Evolutionary conservation across 2,113 vertebrate genomes (phyloP), one percentile per base, ranked within the genome.

Genomic region (Dicaeum eximium): DNA sequence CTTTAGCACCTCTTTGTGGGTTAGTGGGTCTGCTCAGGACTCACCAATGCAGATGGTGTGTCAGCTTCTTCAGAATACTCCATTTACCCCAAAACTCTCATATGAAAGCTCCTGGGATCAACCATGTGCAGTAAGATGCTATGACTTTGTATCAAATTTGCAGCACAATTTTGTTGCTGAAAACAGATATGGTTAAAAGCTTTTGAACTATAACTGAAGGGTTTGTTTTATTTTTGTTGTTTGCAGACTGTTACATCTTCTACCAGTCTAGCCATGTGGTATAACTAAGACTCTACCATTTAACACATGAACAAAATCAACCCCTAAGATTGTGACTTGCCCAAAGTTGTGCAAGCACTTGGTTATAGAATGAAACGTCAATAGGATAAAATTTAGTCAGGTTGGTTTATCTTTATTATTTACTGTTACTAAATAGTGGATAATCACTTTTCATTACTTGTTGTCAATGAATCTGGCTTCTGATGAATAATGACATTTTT

Each of bases 111-210:
- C 20, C 35, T 3, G 7, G 16, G 12, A 48, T 73, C 60, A 78
- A 13, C 35, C 57, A 74, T 0, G 0, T 45, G 24, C 0, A 0
- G n/a, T 42, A 75, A 81, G 4, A 37, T 17, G 13, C 51, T 57
- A 35, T 9, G 18, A 62, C 5, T 74, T 67, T 35, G 6, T 38
- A 72, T 40, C 13, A 45, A 86, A 84, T 9, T 50, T 51, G 53
- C 71, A 54, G 35, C 27, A 38, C 11, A 62, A 21, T 54, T 87
- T 77, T 58, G 16, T 74, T 47, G 37, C 19, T 87, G 61, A 54
- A 57, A 91, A 48, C 40, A 80, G 47, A 24, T 54, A 50, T 12
- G 24, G 53, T 56, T 45, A 86, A 72, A 70, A 33, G 27, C n/a
- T 61, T 93, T 60, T 86, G 44, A 88, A 79, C 57, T n/a, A 3